Evolutionary conservation across 2,113 vertebrate genomes (phyloP), one percentile per base, ranked within the genome.

Genomic region (Triplophysa dalaica): DNA sequence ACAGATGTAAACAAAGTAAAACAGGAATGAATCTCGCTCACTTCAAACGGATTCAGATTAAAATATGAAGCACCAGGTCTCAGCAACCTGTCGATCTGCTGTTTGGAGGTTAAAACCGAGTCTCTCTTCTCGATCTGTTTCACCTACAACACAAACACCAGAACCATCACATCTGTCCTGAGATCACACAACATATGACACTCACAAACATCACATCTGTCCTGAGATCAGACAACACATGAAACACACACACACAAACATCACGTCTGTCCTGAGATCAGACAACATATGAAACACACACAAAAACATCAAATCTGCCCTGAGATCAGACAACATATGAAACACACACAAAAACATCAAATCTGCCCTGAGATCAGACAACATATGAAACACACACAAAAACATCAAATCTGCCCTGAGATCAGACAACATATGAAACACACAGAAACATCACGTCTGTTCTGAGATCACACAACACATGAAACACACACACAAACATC

Each of bases 91-190:
- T 99, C 97, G 70, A 99, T 99, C 82, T 99, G 98, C 87, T 99
- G 98, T 91, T 98, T 98, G 19, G 96, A 95, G 0, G 98, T 99
- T 63, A 99, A 87, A 82, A 99, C 98, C 0, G 98, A 99, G 84
- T 99, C 98, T 85, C 98, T 93, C 87, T 96, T 99, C 87, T 99
- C 98, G 79, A 99, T 99, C 82, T 99, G 98, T 82, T 99, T 99
- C 80, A 99, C 97, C 98, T 99, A 87, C 78, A 2, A 7, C 33
- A 14, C 5, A 52, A 0, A 33, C 65, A 70, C 2, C 12, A 16
- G 6, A 9, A 2, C 1, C 7, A 58, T 21, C 19, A 58, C 8
- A 19, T 21, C 19, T 21, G 50, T 16, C 14, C 12, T 60, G 21
- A 61, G 12, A 8, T 11, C 58, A 61, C 2, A 21, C 58, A 61